Evolutionary conservation across 2,888 invertebrate genomes (phyloP).

Genomic region (Tupiocoris notatus): DNA sequence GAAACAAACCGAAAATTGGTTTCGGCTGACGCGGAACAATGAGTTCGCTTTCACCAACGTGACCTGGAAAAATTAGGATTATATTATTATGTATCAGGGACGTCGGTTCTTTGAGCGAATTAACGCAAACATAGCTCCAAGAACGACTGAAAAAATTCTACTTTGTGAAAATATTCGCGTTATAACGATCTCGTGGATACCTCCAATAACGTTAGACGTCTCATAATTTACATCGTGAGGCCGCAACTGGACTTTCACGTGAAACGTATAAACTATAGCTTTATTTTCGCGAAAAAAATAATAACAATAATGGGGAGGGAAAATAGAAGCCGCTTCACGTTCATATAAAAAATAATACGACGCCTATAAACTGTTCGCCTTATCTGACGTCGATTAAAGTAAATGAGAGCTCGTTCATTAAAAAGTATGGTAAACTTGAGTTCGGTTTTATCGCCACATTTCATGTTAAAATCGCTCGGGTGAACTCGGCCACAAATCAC

Average conservation of each 20-base stretch:
- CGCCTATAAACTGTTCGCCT: constrained; percentile 6
- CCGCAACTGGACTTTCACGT: not conserved
- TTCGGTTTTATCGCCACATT: constrained; percentile 34
- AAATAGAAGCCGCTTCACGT: constrained; percentile 1
- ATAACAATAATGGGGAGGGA: no score
- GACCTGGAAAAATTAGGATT: no score
- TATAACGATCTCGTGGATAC: constrained; percentile 18
- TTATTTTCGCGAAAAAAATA: constrained; percentile 2
- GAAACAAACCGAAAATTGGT: no score
- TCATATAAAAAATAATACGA: constrained; percentile 25
- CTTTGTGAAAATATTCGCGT: not conserved
- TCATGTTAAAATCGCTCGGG: constrained; percentile 35
- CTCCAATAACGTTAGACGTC: constrained; percentile 5
- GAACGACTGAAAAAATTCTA: no score
- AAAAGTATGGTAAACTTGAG: constrained; percentile 23
- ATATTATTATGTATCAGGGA: no score
- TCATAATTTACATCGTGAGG: not conserved
- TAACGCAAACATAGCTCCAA: no score
- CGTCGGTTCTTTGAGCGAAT: no score
- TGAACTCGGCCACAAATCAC: constrained; percentile 23
- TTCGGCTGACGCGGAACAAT: no score
- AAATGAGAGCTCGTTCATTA: constrained; percentile 34
- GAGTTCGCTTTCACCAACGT: no score
- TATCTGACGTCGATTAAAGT: constrained; percentile 37
- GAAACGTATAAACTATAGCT: constrained; percentile 19